phyloP scores from a whole-genome alignment of 2,113 vertebrate species.

The Sebastes fasciatus region DNA sequence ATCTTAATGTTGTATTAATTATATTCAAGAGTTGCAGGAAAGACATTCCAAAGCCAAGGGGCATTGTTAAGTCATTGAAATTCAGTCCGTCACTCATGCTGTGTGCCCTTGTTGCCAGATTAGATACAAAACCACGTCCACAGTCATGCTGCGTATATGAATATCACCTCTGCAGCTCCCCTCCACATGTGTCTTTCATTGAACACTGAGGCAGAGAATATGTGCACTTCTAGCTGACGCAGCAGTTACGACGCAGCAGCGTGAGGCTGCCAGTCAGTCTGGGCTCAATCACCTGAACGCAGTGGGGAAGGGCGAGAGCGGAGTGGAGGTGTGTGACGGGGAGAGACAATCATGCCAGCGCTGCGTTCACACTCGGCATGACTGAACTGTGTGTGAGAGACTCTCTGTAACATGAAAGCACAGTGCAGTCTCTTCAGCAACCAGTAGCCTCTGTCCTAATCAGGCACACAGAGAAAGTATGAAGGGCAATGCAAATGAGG shows the following conservation, averaged over 20 bases:
- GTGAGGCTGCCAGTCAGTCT: slow-evolving; percentile 26
- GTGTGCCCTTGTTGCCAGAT: slow-evolving; percentile 16
- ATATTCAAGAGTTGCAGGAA: not conserved
- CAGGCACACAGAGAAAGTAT: slow-evolving; percentile 26
- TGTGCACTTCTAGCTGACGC: slow-evolving; percentile 43
- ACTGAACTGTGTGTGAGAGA: slow-evolving; percentile 19
- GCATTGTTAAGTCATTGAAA: slow-evolving; percentile 10
- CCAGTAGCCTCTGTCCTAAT: slow-evolving; percentile 40
- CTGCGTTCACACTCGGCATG: slow-evolving; percentile 24
- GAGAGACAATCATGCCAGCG: not conserved
- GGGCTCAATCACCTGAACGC: slow-evolving; percentile 56
- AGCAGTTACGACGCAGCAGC: slow-evolving; percentile 36
- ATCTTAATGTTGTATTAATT: not conserved
- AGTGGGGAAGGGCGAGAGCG: slow-evolving; percentile 1
- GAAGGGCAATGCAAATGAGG: slow-evolving; percentile 48
- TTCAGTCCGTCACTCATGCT: slow-evolving; percentile 17
- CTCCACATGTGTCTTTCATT: slow-evolving; percentile 7
- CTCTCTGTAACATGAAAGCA: slow-evolving; percentile 28
- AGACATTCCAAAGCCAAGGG: not conserved
- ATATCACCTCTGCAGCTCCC: slow-evolving; percentile 1
- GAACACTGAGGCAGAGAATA: not conserved
- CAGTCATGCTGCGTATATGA: slow-evolving; percentile 16
- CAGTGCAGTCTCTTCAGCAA: slow-evolving; percentile 40
- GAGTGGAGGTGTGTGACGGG: slow-evolving; percentile 20
- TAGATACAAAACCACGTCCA: not conserved